Conservation (phyloP, 2,797 vertebrate genomes). For the Eupleurogrammus muticus region DNA sequence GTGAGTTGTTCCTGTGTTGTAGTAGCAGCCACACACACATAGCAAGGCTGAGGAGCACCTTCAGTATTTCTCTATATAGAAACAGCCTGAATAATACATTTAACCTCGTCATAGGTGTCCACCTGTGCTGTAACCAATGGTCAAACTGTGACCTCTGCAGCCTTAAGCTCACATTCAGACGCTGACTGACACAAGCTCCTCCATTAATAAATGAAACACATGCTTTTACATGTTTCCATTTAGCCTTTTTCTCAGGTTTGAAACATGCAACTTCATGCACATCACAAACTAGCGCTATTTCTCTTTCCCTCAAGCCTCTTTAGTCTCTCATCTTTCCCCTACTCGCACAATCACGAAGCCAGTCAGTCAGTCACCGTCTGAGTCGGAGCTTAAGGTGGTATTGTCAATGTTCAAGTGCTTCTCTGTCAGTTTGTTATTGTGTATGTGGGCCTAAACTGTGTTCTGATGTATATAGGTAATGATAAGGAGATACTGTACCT, state of each 20-base stretch:
- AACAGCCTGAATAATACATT: slow-evolving; percentile 75
- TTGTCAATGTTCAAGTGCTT: slow-evolving; percentile 81
- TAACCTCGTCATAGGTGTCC: slow-evolving; percentile 76
- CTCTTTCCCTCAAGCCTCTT: slow-evolving; percentile 25
- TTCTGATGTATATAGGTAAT: slow-evolving; percentile 83
- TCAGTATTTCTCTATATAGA: slow-evolving; percentile 74
- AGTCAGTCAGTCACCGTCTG: slow-evolving; percentile 54
- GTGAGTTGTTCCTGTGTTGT: slow-evolving; percentile 82
- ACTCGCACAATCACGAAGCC: slow-evolving; percentile 28
- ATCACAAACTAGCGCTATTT: slow-evolving; percentile 42
- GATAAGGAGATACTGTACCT: slow-evolving; percentile 79
- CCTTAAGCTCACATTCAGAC: slow-evolving; percentile 71
- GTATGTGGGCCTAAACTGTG: slow-evolving; percentile 82
- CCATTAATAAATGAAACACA: slow-evolving; percentile 28
- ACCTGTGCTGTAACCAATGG: slow-evolving; percentile 77
- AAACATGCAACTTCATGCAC: slow-evolving; percentile 62
- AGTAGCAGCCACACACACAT: slow-evolving; percentile 78
- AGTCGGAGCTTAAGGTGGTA: slow-evolving; percentile 72
- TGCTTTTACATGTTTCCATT: slow-evolving; percentile 63
- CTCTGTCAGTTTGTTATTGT: slow-evolving; percentile 84
- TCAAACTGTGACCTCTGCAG: slow-evolving; percentile 67
- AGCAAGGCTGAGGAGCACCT: slow-evolving; percentile 78
- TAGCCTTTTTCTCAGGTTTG: slow-evolving; percentile 77
- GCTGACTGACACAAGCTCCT: slow-evolving; percentile 54
- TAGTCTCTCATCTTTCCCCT: slow-evolving; percentile 17